Percentiles rank a stretch among this genome's conserved stretches.
Conservation (phyloP, 1,140 invertebrate species). For the Drosophila oshimai region DNA sequence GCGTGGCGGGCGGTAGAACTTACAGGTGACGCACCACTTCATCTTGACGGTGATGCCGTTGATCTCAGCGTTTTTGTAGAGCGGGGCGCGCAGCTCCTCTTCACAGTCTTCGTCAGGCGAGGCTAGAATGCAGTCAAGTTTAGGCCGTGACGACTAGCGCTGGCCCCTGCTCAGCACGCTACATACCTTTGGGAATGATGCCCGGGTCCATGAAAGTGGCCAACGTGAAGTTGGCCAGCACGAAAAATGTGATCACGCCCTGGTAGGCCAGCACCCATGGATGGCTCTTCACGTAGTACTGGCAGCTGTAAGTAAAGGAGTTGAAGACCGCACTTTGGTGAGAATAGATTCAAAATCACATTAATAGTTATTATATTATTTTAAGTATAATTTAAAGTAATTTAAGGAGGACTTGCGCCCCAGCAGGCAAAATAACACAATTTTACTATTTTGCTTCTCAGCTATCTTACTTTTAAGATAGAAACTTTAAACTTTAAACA, state of each 20-base stretch:
- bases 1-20: constrained; percentile 99
- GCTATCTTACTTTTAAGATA: too few relatives aligned
- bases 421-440: too few relatives aligned
- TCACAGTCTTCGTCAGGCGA: constrained; percentile 97
- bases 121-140: constrained; percentile 85
- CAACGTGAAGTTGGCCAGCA: constrained; percentile 98
- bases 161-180: constrained; percentile 56
- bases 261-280: constrained; percentile 96
- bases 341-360: too few relatives aligned
- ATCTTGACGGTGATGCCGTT: constrained; percentile 99
- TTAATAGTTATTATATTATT: too few relatives aligned
- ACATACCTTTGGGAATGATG: constrained; percentile 97
- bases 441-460: too few relatives aligned
- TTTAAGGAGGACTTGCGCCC: too few relatives aligned
- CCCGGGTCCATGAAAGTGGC: constrained; percentile 99
- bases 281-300: constrained; percentile 90
- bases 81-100: constrained; percentile 97
- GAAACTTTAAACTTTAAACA: too few relatives aligned
- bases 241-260: constrained; percentile 97
- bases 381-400: too few relatives aligned
- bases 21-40: constrained; percentile 99
- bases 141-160: constrained; percentile 57
- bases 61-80: constrained; percentile 99
- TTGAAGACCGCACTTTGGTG: too few relatives aligned
- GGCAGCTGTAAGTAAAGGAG: constrained; percentile 88